Evolutionary conservation across 1,140 invertebrate species (phyloP).

Genomic region (Drosophila mojavensis): DNA sequence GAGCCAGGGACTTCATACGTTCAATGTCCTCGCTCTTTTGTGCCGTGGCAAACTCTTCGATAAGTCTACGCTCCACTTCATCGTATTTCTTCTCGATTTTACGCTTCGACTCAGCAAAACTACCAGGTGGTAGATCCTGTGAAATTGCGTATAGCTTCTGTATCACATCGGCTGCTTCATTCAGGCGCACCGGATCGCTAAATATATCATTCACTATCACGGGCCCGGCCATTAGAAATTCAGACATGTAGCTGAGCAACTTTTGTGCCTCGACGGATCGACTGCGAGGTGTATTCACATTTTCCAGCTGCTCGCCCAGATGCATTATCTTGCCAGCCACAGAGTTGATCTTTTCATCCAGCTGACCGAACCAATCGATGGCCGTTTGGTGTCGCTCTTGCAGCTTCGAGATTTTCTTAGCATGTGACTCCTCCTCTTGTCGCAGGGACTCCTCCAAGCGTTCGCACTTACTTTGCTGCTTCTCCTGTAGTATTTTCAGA

Average conservation of each 20-base stretch:
- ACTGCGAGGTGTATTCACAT: constrained; percentile 96
- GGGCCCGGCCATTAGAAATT: constrained; percentile 95
- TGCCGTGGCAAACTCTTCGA: constrained; percentile 97
- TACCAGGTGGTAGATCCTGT: constrained; percentile 94
- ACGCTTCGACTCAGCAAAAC: constrained; percentile 94
- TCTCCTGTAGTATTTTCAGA: constrained; percentile 90
- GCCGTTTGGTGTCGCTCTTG: constrained; percentile 92
- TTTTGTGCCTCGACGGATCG: constrained; percentile 97
- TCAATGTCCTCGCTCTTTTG: constrained; percentile 92
- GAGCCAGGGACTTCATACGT: constrained; percentile 97
- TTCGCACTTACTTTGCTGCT: constrained; percentile 94
- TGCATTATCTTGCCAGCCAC: constrained; percentile 99
- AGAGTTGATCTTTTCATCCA: constrained; percentile 98
- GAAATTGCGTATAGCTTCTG: constrained; percentile 98
- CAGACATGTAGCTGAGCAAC: constrained; percentile 96
- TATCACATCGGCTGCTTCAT: constrained; percentile 99
- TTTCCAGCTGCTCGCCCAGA: constrained; percentile 98
- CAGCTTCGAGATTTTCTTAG: constrained; percentile 91
- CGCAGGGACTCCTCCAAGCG: constrained; percentile 92
- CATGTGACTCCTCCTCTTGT: constrained; percentile 94
- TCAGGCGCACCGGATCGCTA: constrained; percentile 93
- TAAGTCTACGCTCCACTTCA: constrained; percentile 95
- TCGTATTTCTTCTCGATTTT: constrained; percentile 98
- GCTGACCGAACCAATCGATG: constrained; percentile 94
- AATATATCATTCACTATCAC: constrained; percentile 92